Percentiles rank a stretch among this genome's conserved stretches.
Evolutionary conservation across 2,113 vertebrate genomes (phyloP).

Genomic region (human): DNA sequence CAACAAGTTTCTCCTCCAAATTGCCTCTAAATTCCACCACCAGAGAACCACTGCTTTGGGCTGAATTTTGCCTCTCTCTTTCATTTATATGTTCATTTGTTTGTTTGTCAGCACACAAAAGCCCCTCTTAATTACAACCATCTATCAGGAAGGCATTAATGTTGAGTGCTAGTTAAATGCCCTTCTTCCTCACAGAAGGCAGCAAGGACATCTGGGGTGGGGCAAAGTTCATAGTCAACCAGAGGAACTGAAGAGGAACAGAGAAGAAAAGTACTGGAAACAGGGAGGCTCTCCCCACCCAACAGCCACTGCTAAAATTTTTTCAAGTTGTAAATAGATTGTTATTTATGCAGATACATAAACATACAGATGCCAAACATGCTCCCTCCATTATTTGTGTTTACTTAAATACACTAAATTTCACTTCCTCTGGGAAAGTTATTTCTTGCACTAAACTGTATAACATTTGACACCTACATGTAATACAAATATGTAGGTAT

Average conservation of each 20-base stretch:
- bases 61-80: background rate
- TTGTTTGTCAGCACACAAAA: background rate
- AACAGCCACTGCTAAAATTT: background rate
- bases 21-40: background rate
- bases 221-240: background rate
- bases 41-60: background rate
- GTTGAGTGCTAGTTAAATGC: background rate
- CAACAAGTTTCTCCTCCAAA: background rate
- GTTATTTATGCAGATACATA: background rate
- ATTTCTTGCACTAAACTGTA: background rate
- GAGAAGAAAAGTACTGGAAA: background rate
- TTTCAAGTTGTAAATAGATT: background rate
- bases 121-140: background rate
- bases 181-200: background rate
- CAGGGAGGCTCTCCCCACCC: background rate
- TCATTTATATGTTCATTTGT: background rate
- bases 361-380: background rate
- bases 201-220: background rate
- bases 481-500: background rate
- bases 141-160: background rate
- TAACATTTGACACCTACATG: background rate
- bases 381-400: background rate
- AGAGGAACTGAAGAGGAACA: background rate
- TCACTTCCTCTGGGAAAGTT: background rate
- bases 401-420: constrained; percentile 33